These are phyloP conservation scores for Ceyx erithaca DNA, from an alignment of 2,797 vertebrate genomes.

Conservation along the genomic window DNA sequence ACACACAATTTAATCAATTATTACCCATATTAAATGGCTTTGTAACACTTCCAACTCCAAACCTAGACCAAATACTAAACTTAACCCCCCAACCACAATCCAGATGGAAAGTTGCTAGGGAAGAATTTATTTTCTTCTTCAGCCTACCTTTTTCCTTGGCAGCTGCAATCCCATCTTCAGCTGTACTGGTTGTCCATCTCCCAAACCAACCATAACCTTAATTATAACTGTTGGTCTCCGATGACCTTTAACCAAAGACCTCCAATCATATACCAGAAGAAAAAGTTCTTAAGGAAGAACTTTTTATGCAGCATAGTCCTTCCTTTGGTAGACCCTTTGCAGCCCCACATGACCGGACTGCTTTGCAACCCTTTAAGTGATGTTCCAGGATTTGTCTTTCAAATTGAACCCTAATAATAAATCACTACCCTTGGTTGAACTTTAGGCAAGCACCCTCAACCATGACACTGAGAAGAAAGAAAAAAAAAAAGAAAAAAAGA, in stretches of 20 bases:
- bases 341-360: background rate
- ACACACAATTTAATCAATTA: background rate
- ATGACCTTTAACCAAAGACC: background rate
- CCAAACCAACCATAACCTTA: background rate
- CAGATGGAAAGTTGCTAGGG: background rate
- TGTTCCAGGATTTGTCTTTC: background rate
- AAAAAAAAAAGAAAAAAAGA: background rate
- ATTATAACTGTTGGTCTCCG: background rate
- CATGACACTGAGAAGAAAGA: background rate
- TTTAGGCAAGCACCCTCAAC: background rate
- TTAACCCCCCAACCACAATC: rapidly evolving
- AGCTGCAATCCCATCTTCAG: background rate
- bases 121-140: background rate
- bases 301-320: background rate
- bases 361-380: background rate
- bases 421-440: background rate
- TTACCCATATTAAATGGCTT: background rate
- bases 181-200: background rate
- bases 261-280: background rate
- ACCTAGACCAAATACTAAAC: background rate
- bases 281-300: background rate
- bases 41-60: background rate
- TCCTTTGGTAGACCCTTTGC: background rate
- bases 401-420: background rate
- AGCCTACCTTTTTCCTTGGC: background rate